Base-by-base conservation (phyloP, 2,113 vertebrate genomes). In the Oriolus oriolus region DNA sequence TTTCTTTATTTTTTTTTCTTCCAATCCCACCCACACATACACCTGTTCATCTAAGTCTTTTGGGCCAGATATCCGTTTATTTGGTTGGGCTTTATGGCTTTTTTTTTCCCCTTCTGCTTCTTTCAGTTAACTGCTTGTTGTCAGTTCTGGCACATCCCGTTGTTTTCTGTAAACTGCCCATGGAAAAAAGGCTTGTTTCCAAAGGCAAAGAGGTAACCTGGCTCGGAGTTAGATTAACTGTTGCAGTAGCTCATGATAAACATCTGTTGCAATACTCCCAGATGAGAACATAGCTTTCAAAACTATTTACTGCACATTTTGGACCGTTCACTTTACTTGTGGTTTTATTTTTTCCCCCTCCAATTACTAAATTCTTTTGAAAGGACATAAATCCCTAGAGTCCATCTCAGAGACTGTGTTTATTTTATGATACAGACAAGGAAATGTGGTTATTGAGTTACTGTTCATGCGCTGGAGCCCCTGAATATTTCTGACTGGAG, bases 171-270 rank as follows among this genome's bases (percentile, higher is more conserved):
- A 31, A 73, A 19, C 28, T 76, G 59, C 41, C 53, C 1, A 1
- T 61, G 73, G 74, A 54, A 77, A 63, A 85, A 92, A 63, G 63
- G 13, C 71, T 80, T 4, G 1, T 81, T 96, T 93, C 82, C 64
- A 84, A 70, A 61, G 64, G 71, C 90, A 94, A 75, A 74, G 88
- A 81, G 92, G 95, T 95, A 92, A 95, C 88, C 52, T 95, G 79
- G 52, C 70, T 92, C 2, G 0, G 68, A 84, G 52, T 49, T 70
- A 64, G 79, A 86, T 95, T 90, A 95, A 93, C 83, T 93, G 79
- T 95, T 95, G 93, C 47, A 28, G 95, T 90, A 90, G 92, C 92
- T 96, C 82, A 52, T 60, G 79, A 93, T 93, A 95, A 96, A 96
- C 85, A 92, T 96, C 93, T 96, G 96, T 84, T 96, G 90, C 68